Conservation (phyloP, 2,113 vertebrate species). For the Campylorhamphus procurvoides region DNA sequence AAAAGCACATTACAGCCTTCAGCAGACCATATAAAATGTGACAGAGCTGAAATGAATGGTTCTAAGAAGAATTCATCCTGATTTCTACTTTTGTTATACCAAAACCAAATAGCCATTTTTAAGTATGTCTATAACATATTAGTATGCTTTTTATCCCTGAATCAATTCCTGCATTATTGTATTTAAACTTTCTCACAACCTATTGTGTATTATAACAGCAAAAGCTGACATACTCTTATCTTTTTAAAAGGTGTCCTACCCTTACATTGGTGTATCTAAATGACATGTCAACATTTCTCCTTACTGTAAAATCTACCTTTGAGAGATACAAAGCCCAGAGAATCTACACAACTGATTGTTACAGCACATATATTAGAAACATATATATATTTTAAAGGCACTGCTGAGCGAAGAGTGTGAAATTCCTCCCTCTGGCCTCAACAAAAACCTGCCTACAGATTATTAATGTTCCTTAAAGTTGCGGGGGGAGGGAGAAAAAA, state of each 20-base stretch:
- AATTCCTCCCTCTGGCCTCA: slow-evolving; percentile 19
- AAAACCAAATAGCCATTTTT: neutral
- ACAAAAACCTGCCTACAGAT: neutral
- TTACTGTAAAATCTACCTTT: neutral
- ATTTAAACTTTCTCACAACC: neutral
- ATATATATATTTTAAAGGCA: neutral
- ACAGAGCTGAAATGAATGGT: neutral
- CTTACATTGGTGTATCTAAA: neutral
- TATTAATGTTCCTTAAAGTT: neutral
- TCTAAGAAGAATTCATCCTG: neutral
- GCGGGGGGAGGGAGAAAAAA: fast-evolving
- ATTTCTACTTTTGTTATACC: neutral
- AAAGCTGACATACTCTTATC: neutral
- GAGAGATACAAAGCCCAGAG: neutral
- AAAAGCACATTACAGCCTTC: neutral
- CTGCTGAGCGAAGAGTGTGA: neutral
- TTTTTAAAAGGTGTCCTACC: neutral
- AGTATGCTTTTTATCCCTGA: neutral
- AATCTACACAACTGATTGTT: neutral
- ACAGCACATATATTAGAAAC: neutral
- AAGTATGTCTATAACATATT: neutral
- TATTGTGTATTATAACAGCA: neutral
- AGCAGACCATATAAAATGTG: neutral
- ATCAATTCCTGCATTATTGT: neutral
- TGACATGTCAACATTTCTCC: neutral